phyloP scores from a whole-genome alignment of 2,797 vertebrate genomes.

The Megaceryle alcyon region DNA sequence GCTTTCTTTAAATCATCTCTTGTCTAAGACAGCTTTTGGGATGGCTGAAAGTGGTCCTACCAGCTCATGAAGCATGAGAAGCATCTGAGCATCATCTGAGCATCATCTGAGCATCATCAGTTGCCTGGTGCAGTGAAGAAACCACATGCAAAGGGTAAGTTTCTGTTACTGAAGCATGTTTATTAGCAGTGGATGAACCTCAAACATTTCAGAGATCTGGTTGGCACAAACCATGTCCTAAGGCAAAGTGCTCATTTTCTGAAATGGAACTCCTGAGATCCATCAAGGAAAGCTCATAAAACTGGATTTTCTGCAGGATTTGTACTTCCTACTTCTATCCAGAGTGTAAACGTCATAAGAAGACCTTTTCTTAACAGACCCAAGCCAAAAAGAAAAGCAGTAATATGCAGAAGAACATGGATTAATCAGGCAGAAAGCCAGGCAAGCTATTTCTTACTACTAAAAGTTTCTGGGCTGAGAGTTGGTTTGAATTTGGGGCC shows the following conservation, averaged over 20 bases:
- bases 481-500: not conserved
- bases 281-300: not conserved
- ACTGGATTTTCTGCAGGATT: not conserved
- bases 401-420: not conserved
- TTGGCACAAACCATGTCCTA: not conserved
- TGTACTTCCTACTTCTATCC: not conserved
- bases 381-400: not conserved
- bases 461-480: not conserved
- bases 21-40: not conserved
- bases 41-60: not conserved
- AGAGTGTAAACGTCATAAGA: rapidly evolving
- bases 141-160: rapidly evolving
- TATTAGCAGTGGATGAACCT: not conserved
- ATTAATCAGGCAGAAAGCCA: not conserved
- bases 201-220: not conserved
- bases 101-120: not conserved
- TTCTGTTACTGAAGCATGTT: not conserved
- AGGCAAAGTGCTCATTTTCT: not conserved
- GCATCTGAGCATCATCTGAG: not conserved
- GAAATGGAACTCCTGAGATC: not conserved
- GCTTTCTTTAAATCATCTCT: not conserved
- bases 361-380: not conserved
- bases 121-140: not conserved
- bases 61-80: not conserved
- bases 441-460: not conserved